phyloP scores from a whole-genome alignment of 2,113 vertebrate species.

The Myanophis thanlyinensis region DNA sequence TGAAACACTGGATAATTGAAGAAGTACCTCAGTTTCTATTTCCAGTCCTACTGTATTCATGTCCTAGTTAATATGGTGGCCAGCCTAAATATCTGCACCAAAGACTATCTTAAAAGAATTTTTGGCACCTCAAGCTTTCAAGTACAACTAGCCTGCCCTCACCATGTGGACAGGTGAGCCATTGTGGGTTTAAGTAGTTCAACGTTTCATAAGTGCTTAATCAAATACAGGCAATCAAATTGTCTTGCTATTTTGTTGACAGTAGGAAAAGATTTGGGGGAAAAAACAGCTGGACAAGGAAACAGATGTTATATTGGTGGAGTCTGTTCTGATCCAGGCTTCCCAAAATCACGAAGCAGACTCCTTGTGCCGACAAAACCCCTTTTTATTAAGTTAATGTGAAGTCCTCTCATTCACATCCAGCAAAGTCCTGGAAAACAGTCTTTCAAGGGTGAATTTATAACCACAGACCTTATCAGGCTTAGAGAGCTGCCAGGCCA shows the following conservation, averaged over 20 bases:
- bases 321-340: too few species aligned
- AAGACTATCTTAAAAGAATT: conserved; percentile 63
- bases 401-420: too few species aligned
- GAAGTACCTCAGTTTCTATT: conserved; percentile 70
- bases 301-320: not conserved
- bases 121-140: conserved; percentile 69
- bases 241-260: conserved; percentile 74
- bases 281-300: not conserved
- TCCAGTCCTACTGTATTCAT: conserved; percentile 74
- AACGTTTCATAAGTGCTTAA: conserved; percentile 76
- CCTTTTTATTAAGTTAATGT: too few species aligned
- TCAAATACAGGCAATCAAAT: conserved; percentile 74
- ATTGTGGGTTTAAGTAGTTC: conserved; percentile 73
- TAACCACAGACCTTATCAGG: too few species aligned
- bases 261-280: conserved; percentile 35
- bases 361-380: too few species aligned
- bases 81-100: conserved; percentile 75
- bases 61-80: conserved; percentile 71
- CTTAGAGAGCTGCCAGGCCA: too few species aligned
- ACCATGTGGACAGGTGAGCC: conserved; percentile 64
- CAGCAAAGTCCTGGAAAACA: too few species aligned
- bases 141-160: conserved; percentile 65
- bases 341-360: too few species aligned
- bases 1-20: conserved; percentile 1
- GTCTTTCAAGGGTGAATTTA: too few species aligned